Percentiles rank a stretch among this genome's conserved stretches.
Conservation (phyloP, 2,113 vertebrate species). For the Dromiciops gliroides region DNA sequence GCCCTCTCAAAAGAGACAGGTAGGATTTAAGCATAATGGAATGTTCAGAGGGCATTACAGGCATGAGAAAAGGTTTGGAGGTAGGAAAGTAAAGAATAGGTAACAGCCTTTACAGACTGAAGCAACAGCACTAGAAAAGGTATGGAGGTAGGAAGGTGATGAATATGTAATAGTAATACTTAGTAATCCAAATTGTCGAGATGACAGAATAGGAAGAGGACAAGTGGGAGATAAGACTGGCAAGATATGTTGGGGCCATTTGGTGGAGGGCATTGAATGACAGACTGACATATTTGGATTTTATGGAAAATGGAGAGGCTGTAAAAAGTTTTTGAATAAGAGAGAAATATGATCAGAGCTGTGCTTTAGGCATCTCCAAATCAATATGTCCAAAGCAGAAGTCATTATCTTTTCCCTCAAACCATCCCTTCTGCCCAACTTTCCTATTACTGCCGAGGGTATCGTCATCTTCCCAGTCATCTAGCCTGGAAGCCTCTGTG, state of each 20-base stretch:
- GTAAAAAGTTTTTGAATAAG: background rate
- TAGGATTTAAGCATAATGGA: background rate
- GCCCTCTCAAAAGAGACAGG: background rate
- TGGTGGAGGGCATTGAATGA: background rate
- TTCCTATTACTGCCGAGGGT: background rate
- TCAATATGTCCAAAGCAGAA: background rate
- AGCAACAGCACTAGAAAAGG: background rate
- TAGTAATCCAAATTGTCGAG: background rate
- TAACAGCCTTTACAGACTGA: background rate
- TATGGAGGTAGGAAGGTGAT: background rate
- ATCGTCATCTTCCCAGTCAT: background rate
- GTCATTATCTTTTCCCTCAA: background rate
- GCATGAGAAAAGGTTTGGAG: background rate
- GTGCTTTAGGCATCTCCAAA: background rate
- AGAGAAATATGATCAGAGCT: background rate
- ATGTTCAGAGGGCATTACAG: background rate
- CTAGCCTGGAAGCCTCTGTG: background rate
- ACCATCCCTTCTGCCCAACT: background rate
- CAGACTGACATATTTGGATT: background rate
- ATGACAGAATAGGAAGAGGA: background rate
- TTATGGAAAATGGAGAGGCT: background rate
- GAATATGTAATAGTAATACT: background rate
- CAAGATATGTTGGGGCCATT: background rate
- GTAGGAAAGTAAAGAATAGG: background rate
- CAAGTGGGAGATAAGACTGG: background rate